Base-by-base conservation (phyloP, 2,888 invertebrate genomes). In the Drosophila nr. perissopoda region DNA sequence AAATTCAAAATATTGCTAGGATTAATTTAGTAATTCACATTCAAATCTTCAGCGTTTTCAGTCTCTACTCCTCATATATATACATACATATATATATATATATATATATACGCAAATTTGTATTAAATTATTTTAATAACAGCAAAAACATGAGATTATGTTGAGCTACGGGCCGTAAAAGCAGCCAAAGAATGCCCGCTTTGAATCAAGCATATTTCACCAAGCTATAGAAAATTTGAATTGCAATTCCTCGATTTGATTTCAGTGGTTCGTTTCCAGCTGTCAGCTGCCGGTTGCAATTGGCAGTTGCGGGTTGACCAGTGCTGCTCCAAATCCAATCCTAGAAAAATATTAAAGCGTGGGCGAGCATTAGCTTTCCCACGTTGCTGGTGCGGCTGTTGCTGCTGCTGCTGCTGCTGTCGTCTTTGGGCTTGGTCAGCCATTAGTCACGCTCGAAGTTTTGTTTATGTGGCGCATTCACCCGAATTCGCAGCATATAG, bases 361-460 rank as follows among this genome's bases (percentile, higher is more conserved):
- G 78, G 78, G 76, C 80, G 80, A 65, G 27, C 65, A 29, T 48
- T 53, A 29, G 65, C 80, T 80, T 80, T 80, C 78, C 78, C 78
- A 78, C 78, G 78, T 78, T 80, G 62, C 36, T 31, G 60, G 25
- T 48, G 63, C 48, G 21, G 34, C 25, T 52, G 34, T 11, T 62
- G 63, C 25, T 38, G 63, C 2, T 53, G 54, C 2, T 25, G 45
- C n/a, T 62, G 64, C 18, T 61, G 70, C 29, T 34, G 53, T 72
- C 69, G 64, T 71, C 71, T 71, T 72, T 63, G 78, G 82, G 79
- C 79, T 82, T 78, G 80, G 79, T 78, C 82, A 65, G 67, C 75
- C 82, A 80, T 82, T 80, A 82, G 80, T 80, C 80, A 80, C 73
- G 82, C 76, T 73, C 61, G 53, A 63, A 56, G 60, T 57, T 77